Evolutionary conservation across 2,888 invertebrate genomes (phyloP).

Genomic region (Phrixothrix hirtus): DNA sequence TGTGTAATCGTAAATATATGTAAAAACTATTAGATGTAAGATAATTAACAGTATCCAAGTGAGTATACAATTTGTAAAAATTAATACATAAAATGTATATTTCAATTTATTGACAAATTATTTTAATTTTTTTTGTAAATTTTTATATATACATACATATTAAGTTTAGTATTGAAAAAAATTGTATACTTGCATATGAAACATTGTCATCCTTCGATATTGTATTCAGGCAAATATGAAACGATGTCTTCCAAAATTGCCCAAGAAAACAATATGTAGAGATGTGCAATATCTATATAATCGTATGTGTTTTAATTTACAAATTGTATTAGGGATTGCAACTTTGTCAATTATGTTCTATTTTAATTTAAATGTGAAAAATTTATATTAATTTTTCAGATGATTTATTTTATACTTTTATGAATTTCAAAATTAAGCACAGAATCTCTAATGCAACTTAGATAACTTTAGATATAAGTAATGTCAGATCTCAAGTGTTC

Average conservation of each 20-base stretch:
- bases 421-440: constrained; percentile 16
- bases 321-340: constrained; percentile 21
- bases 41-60: constrained; percentile 20
- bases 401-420: too few species aligned
- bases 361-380: too few species aligned
- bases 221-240: constrained; percentile 30
- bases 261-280: constrained; percentile 31
- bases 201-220: constrained; percentile 28
- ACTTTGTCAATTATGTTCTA: too few species aligned
- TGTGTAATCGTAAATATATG: constrained; percentile 39
- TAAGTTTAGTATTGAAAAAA: constrained; percentile 8
- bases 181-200: constrained; percentile 20
- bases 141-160: constrained; percentile 3
- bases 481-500: constrained; percentile 33
- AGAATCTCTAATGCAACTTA: constrained; percentile 27
- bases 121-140: constrained; percentile 22
- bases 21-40: constrained; percentile 32
- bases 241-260: constrained; percentile 30
- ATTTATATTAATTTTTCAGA: too few species aligned
- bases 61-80: constrained; percentile 23
- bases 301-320: constrained; percentile 8
- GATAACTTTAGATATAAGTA: constrained; percentile 26
- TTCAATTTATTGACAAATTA: constrained; percentile 4
- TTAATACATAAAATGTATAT: constrained; percentile 9
- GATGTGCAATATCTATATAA: constrained; percentile 31